Percentiles rank a stretch among this genome's conserved stretches.
These are phyloP conservation scores for Pogonophryne albipinna DNA, from an alignment of 2,797 vertebrate species.

Conservation along the genomic window DNA sequence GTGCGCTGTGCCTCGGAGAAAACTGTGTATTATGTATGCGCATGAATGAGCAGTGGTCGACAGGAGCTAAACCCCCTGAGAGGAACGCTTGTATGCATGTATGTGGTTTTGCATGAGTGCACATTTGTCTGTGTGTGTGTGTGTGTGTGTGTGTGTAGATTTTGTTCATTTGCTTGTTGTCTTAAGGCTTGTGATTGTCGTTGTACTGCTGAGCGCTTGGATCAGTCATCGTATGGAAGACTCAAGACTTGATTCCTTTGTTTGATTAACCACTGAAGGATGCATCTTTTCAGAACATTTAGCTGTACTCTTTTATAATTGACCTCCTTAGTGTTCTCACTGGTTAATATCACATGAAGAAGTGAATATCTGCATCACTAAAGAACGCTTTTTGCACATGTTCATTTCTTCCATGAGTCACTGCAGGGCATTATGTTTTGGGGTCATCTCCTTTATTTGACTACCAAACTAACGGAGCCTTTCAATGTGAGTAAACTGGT, in stretches of 20 bases:
- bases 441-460: conserved; percentile 8
- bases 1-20: conserved; percentile 31
- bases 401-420: conserved; percentile 25
- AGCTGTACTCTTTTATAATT: conserved; percentile 28
- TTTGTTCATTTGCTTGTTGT: conserved; percentile 17
- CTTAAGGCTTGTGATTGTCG: conserved; percentile 18
- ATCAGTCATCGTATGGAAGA: conserved; percentile 12
- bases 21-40: conserved; percentile 19
- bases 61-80: conserved; percentile 44
- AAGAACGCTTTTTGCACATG: conserved; percentile 16
- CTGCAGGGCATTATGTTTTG: conserved; percentile 12
- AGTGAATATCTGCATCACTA: conserved; percentile 24
- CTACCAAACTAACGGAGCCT: conserved; percentile 7
- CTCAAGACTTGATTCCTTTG: conserved; percentile 34
- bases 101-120: conserved; percentile 52
- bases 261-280: conserved; percentile 51
- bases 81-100: conserved; percentile 37
- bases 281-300: conserved; percentile 15
- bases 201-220: not conserved
- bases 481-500: conserved; percentile 11
- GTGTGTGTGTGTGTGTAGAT: not conserved
- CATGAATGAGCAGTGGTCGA: conserved; percentile 55
- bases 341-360: conserved; percentile 29
- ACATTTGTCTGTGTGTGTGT: not conserved
- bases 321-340: conserved; percentile 11